These are phyloP conservation scores for Hylaea fasciaria DNA, from an alignment of 2,888 invertebrate genomes.

Conservation along the genomic window DNA sequence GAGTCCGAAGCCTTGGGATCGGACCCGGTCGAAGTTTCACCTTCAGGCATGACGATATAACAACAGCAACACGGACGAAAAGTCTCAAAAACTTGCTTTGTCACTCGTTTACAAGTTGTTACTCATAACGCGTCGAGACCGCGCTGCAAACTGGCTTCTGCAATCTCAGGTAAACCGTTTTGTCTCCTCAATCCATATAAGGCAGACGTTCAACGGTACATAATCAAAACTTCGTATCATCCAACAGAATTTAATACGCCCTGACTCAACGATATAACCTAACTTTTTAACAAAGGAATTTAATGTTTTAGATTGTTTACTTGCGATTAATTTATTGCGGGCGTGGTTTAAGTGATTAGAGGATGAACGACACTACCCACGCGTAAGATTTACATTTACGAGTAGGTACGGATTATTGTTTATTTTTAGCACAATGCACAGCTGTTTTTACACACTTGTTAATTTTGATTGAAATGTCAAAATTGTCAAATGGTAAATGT, in stretches of 20 bases:
- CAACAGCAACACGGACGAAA: no score
- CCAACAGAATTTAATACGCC: slow-evolving; percentile 58
- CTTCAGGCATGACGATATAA: slow-evolving; percentile 68
- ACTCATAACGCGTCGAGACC: slow-evolving; percentile 23
- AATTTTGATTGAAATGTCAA: slow-evolving; percentile 59
- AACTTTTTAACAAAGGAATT: slow-evolving; percentile 56
- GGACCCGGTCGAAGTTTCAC: slow-evolving; percentile 65
- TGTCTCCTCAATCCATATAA: slow-evolving; percentile 69
- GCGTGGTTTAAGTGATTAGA: not conserved
- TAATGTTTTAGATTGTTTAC: slow-evolving; percentile 21
- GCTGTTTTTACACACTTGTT: slow-evolving; percentile 75
- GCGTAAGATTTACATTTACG: slow-evolving; percentile 31
- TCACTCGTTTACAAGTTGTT: not conserved
- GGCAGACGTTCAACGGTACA: slow-evolving; percentile 61
- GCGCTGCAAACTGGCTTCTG: slow-evolving; percentile 53
- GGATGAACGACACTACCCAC: slow-evolving; percentile 11
- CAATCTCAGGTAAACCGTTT: slow-evolving; percentile 46
- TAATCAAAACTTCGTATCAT: slow-evolving; percentile 68
- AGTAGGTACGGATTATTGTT: slow-evolving; percentile 41
- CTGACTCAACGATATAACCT: slow-evolving; percentile 71
- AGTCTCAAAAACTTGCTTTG: not conserved
- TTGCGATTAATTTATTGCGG: not conserved
- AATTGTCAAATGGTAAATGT: slow-evolving; percentile 2
- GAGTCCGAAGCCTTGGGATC: slow-evolving; percentile 61
- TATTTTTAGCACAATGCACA: slow-evolving; percentile 49